phyloP scores from a whole-genome alignment of 2,797 vertebrate genomes.

The Antennarius maculatus region DNA sequence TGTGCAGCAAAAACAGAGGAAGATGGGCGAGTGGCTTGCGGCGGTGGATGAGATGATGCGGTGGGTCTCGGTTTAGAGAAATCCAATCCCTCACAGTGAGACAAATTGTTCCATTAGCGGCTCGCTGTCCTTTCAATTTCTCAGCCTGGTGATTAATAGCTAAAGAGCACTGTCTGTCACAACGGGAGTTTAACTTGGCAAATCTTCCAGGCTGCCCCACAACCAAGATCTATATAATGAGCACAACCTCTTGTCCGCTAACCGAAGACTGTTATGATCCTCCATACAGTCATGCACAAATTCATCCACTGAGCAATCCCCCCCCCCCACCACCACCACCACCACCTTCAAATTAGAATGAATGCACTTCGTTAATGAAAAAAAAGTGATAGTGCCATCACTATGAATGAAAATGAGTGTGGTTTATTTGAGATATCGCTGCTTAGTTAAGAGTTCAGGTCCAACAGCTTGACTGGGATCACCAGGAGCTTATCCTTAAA shows the following conservation, averaged over 20 bases:
- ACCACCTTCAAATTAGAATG: conserved; percentile 33
- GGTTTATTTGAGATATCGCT: conserved; percentile 34
- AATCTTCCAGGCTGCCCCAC: conserved; percentile 43
- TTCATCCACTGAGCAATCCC: conserved; percentile 12
- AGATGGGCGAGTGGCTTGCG: conserved; percentile 18
- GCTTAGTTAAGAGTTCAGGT: conserved; percentile 20
- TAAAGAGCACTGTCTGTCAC: conserved; percentile 67
- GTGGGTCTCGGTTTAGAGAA: conserved; percentile 24
- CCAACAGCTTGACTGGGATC: conserved; percentile 26
- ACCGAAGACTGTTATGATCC: conserved; percentile 61
- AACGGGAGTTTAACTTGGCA: conserved; percentile 56
- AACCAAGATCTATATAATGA: conserved; percentile 52
- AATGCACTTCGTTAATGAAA: conserved; percentile 25
- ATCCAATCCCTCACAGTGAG: conserved; percentile 64
- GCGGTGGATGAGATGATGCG: conserved; percentile 36
- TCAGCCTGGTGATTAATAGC: conserved; percentile 70
- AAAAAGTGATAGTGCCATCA: conserved; percentile 31
- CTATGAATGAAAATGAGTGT: conserved; percentile 53
- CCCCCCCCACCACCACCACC: background rate
- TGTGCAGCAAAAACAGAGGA: conserved; percentile 16
- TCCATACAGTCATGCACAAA: conserved; percentile 38
- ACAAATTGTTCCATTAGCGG: conserved; percentile 68
- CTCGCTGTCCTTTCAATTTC: conserved; percentile 66
- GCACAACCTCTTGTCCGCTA: conserved; percentile 26
- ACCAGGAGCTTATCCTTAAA: conserved; percentile 33